Percentiles rank a stretch among this genome's conserved stretches.
Conservation (phyloP, 1,140 invertebrate species). For the Tenebrio molitor region DNA sequence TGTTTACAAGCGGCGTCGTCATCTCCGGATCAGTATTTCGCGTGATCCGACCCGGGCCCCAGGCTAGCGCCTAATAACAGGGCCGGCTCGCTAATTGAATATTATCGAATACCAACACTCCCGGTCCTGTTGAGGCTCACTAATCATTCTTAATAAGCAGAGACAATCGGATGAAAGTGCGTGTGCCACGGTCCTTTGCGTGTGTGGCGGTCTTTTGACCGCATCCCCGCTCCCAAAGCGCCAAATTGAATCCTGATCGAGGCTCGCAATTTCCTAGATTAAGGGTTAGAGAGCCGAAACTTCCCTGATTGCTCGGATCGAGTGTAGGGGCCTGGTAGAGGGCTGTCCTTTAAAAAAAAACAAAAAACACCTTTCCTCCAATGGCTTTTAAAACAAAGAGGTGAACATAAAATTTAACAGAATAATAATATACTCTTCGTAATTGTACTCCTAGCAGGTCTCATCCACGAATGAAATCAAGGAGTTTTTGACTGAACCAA, state of each 20-base stretch:
- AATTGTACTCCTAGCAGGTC: too few relatives aligned
- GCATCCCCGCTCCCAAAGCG: constrained; percentile 3
- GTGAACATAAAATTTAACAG: too few relatives aligned
- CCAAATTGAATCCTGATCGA: constrained; percentile 4
- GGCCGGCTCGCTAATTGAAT: constrained; percentile 33
- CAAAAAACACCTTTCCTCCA: too few relatives aligned
- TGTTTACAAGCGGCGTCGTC: too few relatives aligned
- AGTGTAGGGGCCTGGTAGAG: too few relatives aligned
- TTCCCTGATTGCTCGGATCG: constrained; percentile 8
- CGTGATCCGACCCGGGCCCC: background rate
- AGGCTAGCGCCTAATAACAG: constrained; percentile 38
- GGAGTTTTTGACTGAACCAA: too few relatives aligned
- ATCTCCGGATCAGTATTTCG: background rate
- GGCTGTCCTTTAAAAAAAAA: too few relatives aligned
- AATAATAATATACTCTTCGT: too few relatives aligned
- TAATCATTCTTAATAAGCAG: constrained; percentile 40
- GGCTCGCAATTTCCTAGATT: constrained; percentile 23
- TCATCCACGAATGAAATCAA: too few relatives aligned
- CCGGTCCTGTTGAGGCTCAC: constrained; percentile 19
- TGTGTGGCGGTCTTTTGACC: constrained; percentile 4
- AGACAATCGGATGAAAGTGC: constrained; percentile 25
- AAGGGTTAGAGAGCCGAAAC: constrained; percentile 15
- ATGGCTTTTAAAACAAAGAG: too few relatives aligned
- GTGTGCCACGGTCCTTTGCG: constrained; percentile 10
- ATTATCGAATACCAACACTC: constrained; percentile 34